Base-by-base conservation (phyloP, 2,888 invertebrate species). In the Tinea trinotella region DNA sequence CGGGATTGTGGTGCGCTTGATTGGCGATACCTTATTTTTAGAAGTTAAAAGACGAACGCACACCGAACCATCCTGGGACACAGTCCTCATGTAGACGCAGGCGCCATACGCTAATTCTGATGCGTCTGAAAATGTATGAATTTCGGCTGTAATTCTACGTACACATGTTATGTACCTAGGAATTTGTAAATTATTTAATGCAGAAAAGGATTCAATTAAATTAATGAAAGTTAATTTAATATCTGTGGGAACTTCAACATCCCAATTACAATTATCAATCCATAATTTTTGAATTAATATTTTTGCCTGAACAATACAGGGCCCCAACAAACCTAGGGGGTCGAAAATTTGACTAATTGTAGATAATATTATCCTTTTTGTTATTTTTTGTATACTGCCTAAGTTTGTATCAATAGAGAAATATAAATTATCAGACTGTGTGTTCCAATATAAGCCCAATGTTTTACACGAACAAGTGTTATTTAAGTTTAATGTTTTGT, bases 321-420 rank as follows among this genome's bases (percentile, higher is more conserved):
- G 64, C 1, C 55, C 58, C 4, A 63, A 54, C 0, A 64, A 55
- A 22, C 62, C 64, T 5, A 64, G 44, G 0, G 62, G 64, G 40
- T 63, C 64, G 56, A 61, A 64, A 7, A 63, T 50, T 57, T 64
- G 61, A 44, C 55, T 55, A 0, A 63, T 57, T 6, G 54, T 17
- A 1, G 63, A 63, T 13, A 62, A 50, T 20, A 62, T 59, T 6
- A 48, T 6, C 6, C 64, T 61, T 56, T 67, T 67, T 15, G 65
- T 65, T n/a, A 52, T 34, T 3, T 5, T 20, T n/a, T 50, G 7
- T 22, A 19, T 12, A 19, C 7, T n/a, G 20, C 4, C 5, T 50
- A 22, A 22, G 3, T 22, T 22, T 5, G 22, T 22, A 5, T 22
- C 22, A 22, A 22, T 5, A 4, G 34, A 30, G 30, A 34, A 52